Evolutionary conservation across 1,140 invertebrate species (phyloP).

Genomic region (Leptonema lineaticorne): DNA sequence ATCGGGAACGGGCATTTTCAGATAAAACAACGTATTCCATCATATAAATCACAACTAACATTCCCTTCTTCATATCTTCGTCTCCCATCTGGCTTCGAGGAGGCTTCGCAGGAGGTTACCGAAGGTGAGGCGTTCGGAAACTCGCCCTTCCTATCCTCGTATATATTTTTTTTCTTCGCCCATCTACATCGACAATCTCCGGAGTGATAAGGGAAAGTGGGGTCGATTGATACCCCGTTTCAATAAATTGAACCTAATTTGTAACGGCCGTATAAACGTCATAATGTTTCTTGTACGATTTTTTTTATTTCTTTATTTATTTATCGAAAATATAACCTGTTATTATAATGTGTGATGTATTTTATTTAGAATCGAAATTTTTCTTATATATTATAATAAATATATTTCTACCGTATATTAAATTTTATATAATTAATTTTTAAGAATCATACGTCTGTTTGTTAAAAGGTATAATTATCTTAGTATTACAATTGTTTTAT

Average conservation of each 20-base stretch:
- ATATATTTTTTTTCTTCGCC: no score
- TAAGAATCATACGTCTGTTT: no score
- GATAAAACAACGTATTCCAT: constrained; percentile 39
- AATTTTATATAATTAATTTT: no score
- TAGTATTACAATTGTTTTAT: no score
- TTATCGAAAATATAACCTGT: no score
- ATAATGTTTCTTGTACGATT: no score
- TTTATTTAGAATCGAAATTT: no score
- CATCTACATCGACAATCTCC: constrained; percentile 7
- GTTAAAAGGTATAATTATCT: no score
- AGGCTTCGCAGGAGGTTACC: neutral
- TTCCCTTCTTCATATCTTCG: constrained; percentile 32
- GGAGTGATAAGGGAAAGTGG: constrained; percentile 13
- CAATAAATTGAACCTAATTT: constrained; percentile 16
- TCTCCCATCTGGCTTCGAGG: constrained; percentile 24
- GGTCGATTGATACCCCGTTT: constrained; percentile 15
- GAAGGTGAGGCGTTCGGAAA: neutral
- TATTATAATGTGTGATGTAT: no score
- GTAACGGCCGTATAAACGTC: neutral
- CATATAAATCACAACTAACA: constrained; percentile 41
- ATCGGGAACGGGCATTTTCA: constrained; percentile 11
- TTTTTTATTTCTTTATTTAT: no score
- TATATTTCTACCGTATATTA: no score
- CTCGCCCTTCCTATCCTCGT: neutral
- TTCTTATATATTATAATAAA: no score